A percentile compares a stretch with the other conserved stretches of the same genome.
Evolutionary conservation across 2,113 vertebrate species (phyloP).

Genomic region (Oophaga pumilio): DNA sequence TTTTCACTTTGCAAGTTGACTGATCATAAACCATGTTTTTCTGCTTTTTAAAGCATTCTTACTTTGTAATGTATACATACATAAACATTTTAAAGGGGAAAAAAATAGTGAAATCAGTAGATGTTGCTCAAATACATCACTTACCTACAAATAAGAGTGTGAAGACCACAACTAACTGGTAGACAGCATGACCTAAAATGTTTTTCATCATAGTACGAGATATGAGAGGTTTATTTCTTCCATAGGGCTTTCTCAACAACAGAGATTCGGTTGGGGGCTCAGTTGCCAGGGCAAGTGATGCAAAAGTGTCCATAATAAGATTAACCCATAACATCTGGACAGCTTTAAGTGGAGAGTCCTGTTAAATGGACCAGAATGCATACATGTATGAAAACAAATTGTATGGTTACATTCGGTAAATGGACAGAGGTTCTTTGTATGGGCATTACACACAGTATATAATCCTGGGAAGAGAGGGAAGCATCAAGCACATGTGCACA

Average conservation of each 20-base stretch:
- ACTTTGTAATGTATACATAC: too few relatives aligned
- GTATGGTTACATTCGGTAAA: not conserved
- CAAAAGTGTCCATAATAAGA: conserved; percentile 98
- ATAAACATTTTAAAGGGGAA: not conserved
- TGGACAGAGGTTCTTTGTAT: not conserved
- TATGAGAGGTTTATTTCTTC: conserved; percentile 97
- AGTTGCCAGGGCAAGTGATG: conserved; percentile 95
- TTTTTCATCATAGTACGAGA: conserved; percentile 99
- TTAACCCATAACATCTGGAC: conserved; percentile 99
- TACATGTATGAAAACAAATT: not conserved
- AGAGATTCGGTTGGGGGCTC: conserved; percentile 96
- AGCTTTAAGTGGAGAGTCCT: conserved; percentile 98
- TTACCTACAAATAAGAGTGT: conserved; percentile 94
- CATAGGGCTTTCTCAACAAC: conserved; percentile 92
- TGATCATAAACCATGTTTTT: too few relatives aligned
- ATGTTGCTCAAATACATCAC: conserved; percentile 55
- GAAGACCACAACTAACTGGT: conserved; percentile 93
- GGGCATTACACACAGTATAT: not conserved
- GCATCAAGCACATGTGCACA: not conserved
- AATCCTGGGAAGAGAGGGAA: not conserved
- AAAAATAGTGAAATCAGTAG: not conserved
- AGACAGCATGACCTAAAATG: conserved; percentile 94
- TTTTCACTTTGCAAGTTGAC: too few relatives aligned
- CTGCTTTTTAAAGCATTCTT: too few relatives aligned
- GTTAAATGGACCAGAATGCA: conserved; percentile 53